A percentile compares a stretch with the other conserved stretches of the same genome.
Conservation (phyloP, 1,140 invertebrate species). For the Musca vetustissima region DNA sequence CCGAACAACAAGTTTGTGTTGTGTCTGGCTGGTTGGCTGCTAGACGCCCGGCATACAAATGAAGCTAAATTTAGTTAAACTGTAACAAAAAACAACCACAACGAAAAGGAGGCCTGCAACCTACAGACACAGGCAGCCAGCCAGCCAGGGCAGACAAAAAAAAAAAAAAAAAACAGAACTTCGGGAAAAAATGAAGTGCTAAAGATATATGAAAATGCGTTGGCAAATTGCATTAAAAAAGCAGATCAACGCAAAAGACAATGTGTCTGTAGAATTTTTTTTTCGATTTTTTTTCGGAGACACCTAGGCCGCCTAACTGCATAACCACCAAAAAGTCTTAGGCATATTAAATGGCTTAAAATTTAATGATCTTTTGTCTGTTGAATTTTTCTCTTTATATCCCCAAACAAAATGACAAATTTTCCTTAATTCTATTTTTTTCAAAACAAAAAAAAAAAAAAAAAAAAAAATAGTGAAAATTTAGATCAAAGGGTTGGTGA, state of each 20-base stretch:
- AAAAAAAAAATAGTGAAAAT: no score
- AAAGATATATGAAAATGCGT: constrained; percentile 10
- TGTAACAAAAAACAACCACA: no score
- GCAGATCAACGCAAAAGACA: not conserved
- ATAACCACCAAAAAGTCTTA: not conserved
- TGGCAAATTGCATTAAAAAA: constrained; percentile 17
- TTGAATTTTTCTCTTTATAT: no score
- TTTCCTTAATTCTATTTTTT: not conserved
- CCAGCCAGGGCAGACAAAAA: no score
- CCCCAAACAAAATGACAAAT: not conserved
- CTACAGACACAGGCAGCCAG: no score
- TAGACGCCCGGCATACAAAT: not conserved
- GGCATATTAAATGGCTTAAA: not conserved
- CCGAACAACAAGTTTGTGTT: no score
- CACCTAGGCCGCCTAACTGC: not conserved
- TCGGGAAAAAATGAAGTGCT: constrained; percentile 2
- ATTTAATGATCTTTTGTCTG: constrained; percentile 14
- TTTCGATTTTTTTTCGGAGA: not conserved
- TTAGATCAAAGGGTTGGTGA: no score
- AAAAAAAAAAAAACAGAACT: not conserved
- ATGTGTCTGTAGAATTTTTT: no score
- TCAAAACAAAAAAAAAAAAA: no score
- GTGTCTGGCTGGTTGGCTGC: no score
- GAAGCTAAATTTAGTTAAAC: constrained; percentile 16
- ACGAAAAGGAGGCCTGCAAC: constrained; percentile 8